Conservation (phyloP, 2,888 invertebrate species). For the Maniola hyperantus region DNA sequence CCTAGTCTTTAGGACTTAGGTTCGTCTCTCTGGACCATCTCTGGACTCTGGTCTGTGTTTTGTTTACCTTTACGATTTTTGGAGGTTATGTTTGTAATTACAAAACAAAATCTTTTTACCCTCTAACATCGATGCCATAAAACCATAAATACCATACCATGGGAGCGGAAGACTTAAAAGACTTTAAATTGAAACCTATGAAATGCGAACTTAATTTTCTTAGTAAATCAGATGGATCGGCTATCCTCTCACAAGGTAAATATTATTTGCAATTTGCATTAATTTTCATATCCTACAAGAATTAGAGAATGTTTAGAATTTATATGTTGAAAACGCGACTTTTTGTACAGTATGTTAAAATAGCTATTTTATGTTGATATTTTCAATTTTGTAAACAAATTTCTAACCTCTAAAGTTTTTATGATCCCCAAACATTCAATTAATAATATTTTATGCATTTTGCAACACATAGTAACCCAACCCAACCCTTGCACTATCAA, state of each 20-base stretch:
- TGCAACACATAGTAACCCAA: too few species aligned
- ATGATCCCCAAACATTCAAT: too few species aligned
- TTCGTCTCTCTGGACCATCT: too few species aligned
- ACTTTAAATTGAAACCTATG: conserved; percentile 75
- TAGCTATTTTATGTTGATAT: too few species aligned
- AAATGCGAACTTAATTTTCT: conserved; percentile 88
- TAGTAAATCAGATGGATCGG: conserved; percentile 90
- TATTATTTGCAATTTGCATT: not conserved
- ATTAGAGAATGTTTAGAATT: not conserved
- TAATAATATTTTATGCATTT: too few species aligned
- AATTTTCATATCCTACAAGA: not conserved
- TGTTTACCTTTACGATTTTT: not conserved
- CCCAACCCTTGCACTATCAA: too few species aligned
- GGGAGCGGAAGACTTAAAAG: conserved; percentile 54
- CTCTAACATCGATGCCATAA: not conserved
- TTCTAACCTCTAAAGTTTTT: too few species aligned
- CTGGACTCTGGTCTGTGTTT: not conserved
- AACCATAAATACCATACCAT: conserved; percentile 41
- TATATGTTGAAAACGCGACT: too few species aligned
- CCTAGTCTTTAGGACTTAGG: too few species aligned
- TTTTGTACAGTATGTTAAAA: too few species aligned
- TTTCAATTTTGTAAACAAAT: too few species aligned
- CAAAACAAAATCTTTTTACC: not conserved
- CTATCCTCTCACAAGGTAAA: conserved; percentile 89
- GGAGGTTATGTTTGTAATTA: not conserved